phyloP scores from a whole-genome alignment of 2,888 invertebrate species.

The Synergus laeviventris region DNA sequence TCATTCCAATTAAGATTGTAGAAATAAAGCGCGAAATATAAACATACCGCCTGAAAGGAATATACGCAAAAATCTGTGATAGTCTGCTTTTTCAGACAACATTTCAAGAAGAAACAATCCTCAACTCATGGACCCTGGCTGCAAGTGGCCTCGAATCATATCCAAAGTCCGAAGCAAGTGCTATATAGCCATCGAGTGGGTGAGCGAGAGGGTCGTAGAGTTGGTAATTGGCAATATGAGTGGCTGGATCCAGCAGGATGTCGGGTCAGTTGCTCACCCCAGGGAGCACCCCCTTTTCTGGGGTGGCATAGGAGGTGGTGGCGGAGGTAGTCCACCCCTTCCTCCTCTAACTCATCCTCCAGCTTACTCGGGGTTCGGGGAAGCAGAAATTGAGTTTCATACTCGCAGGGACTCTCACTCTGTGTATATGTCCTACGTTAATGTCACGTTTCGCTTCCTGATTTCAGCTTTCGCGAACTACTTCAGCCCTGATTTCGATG shows the following conservation, averaged over 20 bases:
- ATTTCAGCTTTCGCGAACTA: conserved; percentile 39
- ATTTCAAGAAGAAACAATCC: conserved; percentile 38
- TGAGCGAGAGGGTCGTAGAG: conserved; percentile 72
- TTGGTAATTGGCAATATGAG: conserved; percentile 76
- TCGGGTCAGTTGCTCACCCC: conserved; percentile 75
- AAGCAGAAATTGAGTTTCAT: conserved; percentile 75
- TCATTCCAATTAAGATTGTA: too few relatives aligned
- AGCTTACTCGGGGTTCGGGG: conserved; percentile 61
- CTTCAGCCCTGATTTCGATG: conserved; percentile 32
- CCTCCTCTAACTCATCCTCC: conserved; percentile 55
- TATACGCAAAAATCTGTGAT: neutral
- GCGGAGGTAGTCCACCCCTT: conserved; percentile 53
- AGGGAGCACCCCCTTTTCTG: conserved; percentile 70
- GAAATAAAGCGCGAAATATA: too few relatives aligned
- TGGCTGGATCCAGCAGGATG: conserved; percentile 73
- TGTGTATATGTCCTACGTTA: conserved; percentile 11
- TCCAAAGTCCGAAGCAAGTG: conserved; percentile 65
- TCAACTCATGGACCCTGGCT: conserved; percentile 59
- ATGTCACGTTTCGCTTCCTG: conserved; percentile 31
- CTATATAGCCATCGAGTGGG: conserved; percentile 55
- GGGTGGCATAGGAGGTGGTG: conserved; percentile 57
- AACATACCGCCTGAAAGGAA: too few relatives aligned
- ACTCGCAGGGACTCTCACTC: conserved; percentile 53
- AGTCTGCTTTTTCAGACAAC: neutral
- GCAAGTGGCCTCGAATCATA: conserved; percentile 66